Evolutionary conservation across 2,797 vertebrate genomes (phyloP).

Genomic region (Atherinosoma microstoma): DNA sequence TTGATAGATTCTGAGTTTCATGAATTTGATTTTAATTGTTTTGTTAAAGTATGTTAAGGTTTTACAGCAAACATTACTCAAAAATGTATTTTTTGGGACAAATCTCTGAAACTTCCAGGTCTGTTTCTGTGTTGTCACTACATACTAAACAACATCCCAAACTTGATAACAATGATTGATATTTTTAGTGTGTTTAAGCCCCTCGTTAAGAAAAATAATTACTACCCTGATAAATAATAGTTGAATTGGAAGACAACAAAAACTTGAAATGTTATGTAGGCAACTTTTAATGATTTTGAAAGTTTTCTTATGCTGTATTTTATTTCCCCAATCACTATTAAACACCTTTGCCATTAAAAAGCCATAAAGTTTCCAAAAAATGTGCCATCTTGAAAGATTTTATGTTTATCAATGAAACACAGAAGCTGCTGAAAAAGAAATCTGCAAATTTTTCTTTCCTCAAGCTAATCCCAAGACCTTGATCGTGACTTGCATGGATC

Average conservation of each 20-base stretch:
- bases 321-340: neutral
- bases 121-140: neutral
- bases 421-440: constrained; percentile 17
- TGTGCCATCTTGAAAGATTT: neutral
- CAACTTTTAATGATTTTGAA: neutral
- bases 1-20: neutral
- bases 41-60: neutral
- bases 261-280: neutral
- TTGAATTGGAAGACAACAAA: neutral
- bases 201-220: neutral
- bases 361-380: neutral
- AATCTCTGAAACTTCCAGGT: neutral
- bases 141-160: neutral
- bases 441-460: constrained; percentile 1
- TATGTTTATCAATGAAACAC: neutral
- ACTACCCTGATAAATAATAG: neutral
- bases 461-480: constrained; percentile 11
- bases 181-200: neutral
- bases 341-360: neutral
- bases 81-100: neutral
- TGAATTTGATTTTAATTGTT: neutral
- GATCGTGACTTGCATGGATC: constrained; percentile 16
- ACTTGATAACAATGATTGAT: neutral
- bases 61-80: neutral
- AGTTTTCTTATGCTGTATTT: neutral